These are phyloP conservation scores for Trochalopteron elliotii DNA, from an alignment of 2,113 vertebrate genomes.

Conservation along the genomic window DNA sequence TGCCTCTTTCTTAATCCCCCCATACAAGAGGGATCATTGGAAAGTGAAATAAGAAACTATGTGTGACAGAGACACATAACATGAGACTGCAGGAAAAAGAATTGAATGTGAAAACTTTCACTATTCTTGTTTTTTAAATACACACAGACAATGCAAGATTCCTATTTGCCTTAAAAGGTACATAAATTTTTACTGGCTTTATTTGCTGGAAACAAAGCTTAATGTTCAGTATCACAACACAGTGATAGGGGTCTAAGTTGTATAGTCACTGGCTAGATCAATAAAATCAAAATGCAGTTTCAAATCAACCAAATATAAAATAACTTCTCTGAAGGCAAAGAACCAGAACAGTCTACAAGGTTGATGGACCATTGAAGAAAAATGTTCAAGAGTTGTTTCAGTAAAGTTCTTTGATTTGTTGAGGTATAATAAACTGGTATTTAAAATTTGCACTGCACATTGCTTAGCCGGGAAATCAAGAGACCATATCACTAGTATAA, in stretches of 20 bases:
- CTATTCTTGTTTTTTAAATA: background rate
- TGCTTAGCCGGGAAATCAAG: constrained; percentile 12
- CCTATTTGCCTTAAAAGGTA: constrained; percentile 38
- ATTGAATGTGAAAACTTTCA: background rate
- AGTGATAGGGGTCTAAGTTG: constrained; percentile 11
- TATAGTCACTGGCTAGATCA: background rate
- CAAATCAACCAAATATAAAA: constrained; percentile 52
- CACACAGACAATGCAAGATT: constrained; percentile 3
- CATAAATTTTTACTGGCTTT: constrained; percentile 61
- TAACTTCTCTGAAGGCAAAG: constrained; percentile 50
- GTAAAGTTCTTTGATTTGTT: background rate
- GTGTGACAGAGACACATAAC: background rate
- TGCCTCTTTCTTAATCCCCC: background rate
- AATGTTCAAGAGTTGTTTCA: constrained; percentile 18
- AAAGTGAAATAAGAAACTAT: background rate
- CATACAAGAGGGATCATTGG: background rate
- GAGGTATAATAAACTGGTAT: background rate
- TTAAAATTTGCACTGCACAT: background rate
- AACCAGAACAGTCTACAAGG: constrained; percentile 26
- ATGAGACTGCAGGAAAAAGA: background rate
- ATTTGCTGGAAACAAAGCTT: background rate
- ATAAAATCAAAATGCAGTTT: constrained; percentile 49
- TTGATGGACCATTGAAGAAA: background rate
- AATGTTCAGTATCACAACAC: background rate
- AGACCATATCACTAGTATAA: background rate